A percentile compares a stretch with the other conserved stretches of the same genome.
Conservation (phyloP, 1,140 invertebrate genomes). For the Leptopilina boulardi region DNA sequence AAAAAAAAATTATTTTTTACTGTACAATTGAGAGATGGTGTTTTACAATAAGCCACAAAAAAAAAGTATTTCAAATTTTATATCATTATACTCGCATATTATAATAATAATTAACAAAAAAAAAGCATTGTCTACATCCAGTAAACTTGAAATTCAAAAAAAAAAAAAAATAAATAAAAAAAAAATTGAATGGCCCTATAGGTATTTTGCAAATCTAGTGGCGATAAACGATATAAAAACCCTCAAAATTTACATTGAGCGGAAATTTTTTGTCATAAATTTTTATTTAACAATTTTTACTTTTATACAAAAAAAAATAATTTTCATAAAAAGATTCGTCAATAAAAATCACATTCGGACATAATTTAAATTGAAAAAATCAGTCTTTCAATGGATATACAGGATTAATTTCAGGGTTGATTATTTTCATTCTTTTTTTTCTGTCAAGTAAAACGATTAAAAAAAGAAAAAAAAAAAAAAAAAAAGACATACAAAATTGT, state of each 20-base stretch:
- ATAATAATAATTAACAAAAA: neutral
- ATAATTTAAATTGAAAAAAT: neutral
- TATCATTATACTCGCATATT: neutral
- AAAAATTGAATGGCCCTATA: slow-evolving; percentile 58
- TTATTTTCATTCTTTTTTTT: slow-evolving; percentile 32
- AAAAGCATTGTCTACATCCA: neutral
- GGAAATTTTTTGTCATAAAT: neutral
- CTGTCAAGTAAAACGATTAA: neutral
- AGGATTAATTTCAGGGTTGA: neutral
- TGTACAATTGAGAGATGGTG: slow-evolving; percentile 26
- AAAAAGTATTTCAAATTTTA: neutral
- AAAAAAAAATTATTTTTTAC: neutral
- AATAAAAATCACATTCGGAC: neutral
- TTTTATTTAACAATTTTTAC: no score
- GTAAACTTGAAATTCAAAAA: slow-evolving; percentile 53
- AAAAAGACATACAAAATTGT: no score
- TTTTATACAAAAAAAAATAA: no score
- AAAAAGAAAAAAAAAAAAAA: neutral
- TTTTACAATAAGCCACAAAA: neutral
- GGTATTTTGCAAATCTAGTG: slow-evolving; percentile 63
- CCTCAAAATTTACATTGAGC: neutral
- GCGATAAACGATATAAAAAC: slow-evolving; percentile 1
- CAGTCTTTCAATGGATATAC: neutral
- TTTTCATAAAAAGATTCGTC: no score
- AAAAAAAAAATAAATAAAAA: no score